Percentiles rank a stretch among this genome's conserved stretches.
Conservation (phyloP, 1,140 invertebrate genomes). For the Sycophila sp. region DNA sequence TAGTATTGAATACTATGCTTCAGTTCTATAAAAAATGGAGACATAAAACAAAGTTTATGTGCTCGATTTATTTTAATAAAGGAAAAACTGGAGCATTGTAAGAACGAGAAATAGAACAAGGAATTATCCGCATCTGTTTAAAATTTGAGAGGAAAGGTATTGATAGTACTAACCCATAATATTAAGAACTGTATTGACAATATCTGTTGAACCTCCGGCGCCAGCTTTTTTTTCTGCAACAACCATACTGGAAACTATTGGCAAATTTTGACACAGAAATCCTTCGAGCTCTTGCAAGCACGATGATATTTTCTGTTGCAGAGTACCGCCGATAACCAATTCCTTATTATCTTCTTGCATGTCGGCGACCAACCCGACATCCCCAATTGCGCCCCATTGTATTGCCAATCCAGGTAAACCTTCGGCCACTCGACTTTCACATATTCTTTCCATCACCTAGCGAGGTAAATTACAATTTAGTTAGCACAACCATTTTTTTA, state of each 20-base stretch:
- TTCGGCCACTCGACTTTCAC: conserved; percentile 64
- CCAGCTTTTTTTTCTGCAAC: conserved; percentile 68
- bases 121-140: too few relatives aligned
- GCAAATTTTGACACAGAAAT: conserved; percentile 70
- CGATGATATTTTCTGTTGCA: conserved; percentile 75
- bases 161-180: conserved; percentile 64
- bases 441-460: conserved; percentile 69
- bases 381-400: conserved; percentile 71
- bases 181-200: conserved; percentile 64
- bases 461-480: background rate
- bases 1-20: background rate
- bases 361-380: conserved; percentile 71
- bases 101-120: too few relatives aligned
- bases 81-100: too few relatives aligned
- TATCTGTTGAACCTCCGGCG: conserved; percentile 49
- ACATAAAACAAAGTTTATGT: too few relatives aligned
- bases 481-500: too few relatives aligned
- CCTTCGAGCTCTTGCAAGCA: conserved; percentile 68
- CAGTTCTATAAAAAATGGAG: too few relatives aligned
- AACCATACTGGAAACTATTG: conserved; percentile 74
- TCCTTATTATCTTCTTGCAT: conserved; percentile 75
- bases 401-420: conserved; percentile 69
- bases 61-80: too few relatives aligned
- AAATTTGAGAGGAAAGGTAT: too few relatives aligned
- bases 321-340: conserved; percentile 69